Base-by-base conservation (phyloP, 2,113 vertebrate genomes). In the Noturus placidus region DNA sequence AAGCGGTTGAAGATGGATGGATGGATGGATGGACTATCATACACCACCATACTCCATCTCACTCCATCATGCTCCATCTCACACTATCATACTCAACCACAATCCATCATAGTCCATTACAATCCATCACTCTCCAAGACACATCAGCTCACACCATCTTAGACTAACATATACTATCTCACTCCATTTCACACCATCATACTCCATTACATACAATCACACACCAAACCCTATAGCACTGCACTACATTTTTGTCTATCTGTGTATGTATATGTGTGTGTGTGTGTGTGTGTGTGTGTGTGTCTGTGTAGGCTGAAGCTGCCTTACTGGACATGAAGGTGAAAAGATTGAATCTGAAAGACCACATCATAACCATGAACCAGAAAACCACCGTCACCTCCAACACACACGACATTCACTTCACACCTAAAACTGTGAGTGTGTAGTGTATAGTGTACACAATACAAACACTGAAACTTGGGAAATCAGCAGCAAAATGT, bases 361-460 rank as follows among this genome's bases (percentile, higher is more conserved):
- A 89, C n/a, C 67, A 65, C 85, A 86, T 89, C 72, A 83, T 89
- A 20, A 59, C 70, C 11, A 20, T 78, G 22, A 89, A 86, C 59
- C 25, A 81, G 4, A 33, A 77, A n/a, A 7, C 65, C 3, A 19
- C 59, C 9, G 10, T 70, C 38, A 25, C 30, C 79, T 25, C 56
- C 57, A 50, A 86, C 4, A 65, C 38, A 15, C 56, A 42, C 1
- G 22, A 82, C 86, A 74, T 76, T 22, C 93, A 94, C 88, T 95
- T 94, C 15, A 94, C 93, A 15, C 94, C 95, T 0, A 94, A 93
- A 70, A 94, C 95, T 5, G 95, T 94, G 52, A 94, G 95, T 63
- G 93, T 88, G 92, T 94, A 42, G 13, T 46, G 35, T 27, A 19
- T 4, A 79, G 15, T 79, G 50, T 20, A 22, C 19, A 35, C 35